These are phyloP conservation scores for Notamacropus eugenii DNA, from an alignment of 2,797 vertebrate genomes.

Conservation along the genomic window DNA sequence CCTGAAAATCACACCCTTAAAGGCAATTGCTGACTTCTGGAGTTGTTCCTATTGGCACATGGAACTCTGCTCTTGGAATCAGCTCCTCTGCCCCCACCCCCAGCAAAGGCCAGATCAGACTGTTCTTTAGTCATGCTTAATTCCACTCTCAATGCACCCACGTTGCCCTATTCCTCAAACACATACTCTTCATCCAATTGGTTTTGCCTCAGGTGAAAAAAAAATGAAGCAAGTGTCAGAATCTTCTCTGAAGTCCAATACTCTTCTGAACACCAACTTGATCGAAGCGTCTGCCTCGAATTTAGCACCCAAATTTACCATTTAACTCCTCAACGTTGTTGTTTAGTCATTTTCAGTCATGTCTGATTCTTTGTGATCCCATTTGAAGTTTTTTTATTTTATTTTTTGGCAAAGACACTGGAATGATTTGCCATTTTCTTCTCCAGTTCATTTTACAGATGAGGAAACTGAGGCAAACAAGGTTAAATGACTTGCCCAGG, in stretches of 20 bases:
- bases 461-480: neutral
- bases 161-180: rapidly evolving
- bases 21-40: neutral
- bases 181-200: neutral
- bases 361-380: neutral
- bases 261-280: neutral
- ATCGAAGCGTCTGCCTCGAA: neutral
- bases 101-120: neutral
- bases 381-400: neutral
- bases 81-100: neutral
- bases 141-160: neutral
- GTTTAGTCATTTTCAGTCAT: neutral
- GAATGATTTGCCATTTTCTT: neutral
- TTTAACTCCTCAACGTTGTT: neutral
- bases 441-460: neutral
- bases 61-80: neutral
- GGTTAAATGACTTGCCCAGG: neutral
- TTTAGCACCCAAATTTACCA: neutral
- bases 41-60: neutral
- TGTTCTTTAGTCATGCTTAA: neutral
- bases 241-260: neutral
- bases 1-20: neutral
- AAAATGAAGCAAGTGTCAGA: neutral
- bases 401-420: neutral
- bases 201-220: neutral